Evolutionary conservation across 2,888 invertebrate genomes (phyloP).

Genomic region (Spilosoma lubricipeda): DNA sequence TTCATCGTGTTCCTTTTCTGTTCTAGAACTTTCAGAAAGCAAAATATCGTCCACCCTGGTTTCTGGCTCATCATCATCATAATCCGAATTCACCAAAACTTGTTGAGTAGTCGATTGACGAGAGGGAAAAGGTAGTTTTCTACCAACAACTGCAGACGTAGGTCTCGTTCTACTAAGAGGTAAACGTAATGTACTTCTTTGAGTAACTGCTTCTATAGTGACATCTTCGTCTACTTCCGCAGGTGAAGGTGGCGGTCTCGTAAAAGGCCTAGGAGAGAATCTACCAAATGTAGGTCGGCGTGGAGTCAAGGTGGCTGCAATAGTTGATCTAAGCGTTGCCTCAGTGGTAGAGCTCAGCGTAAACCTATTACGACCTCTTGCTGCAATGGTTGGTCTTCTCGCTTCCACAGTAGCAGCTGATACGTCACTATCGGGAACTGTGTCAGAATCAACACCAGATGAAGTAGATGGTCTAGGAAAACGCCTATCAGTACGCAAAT

Average conservation of each 20-base stretch:
- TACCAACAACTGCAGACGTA: constrained; percentile 59
- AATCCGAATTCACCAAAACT: constrained; percentile 44
- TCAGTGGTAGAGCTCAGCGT: constrained; percentile 66
- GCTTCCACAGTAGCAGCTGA: constrained; percentile 78
- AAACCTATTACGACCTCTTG: constrained; percentile 75
- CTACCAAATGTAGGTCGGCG: constrained; percentile 74
- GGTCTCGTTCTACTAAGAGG: constrained; percentile 68
- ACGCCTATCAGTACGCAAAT: constrained; percentile 54
- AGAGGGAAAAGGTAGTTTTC: constrained; percentile 70
- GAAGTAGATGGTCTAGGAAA: constrained; percentile 52
- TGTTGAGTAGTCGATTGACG: constrained; percentile 66
- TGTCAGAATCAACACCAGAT: constrained; percentile 64
- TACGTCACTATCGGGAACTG: constrained; percentile 71
- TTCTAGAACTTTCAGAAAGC: constrained; percentile 82
- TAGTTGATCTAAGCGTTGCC: constrained; percentile 49
- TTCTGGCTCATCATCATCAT: constrained; percentile 55
- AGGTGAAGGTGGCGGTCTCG: constrained; percentile 55
- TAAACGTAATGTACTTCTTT: constrained; percentile 62
- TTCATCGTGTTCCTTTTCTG: constrained; percentile 79
- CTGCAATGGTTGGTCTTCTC: constrained; percentile 66
- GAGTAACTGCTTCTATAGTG: constrained; percentile 49
- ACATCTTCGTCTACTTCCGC: constrained; percentile 42
- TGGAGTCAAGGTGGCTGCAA: constrained; percentile 55
- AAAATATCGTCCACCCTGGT: constrained; percentile 75
- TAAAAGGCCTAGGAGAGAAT: constrained; percentile 80